phyloP scores from a whole-genome alignment of 2,797 vertebrate species.

The Acanthopagrus latus region DNA sequence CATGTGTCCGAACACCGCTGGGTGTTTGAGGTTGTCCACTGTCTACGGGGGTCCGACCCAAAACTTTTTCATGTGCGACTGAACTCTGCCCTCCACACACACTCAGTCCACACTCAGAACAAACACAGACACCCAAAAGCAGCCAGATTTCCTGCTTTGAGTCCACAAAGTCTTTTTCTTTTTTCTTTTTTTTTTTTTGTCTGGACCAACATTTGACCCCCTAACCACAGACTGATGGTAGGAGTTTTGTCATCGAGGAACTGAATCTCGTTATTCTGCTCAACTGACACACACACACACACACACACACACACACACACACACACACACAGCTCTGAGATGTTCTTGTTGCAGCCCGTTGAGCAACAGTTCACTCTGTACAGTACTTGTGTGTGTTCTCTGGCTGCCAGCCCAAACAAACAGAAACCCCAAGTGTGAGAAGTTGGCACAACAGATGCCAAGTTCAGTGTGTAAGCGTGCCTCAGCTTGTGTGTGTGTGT shows the following conservation, averaged over 20 bases:
- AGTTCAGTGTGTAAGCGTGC: constrained; percentile 6
- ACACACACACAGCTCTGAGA: background rate
- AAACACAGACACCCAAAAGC: background rate
- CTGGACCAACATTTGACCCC: constrained; percentile 27
- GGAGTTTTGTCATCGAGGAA: constrained; percentile 46
- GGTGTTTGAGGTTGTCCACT: too few relatives aligned
- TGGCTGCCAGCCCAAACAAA: constrained; percentile 47
- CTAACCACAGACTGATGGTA: background rate
- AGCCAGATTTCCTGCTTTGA: background rate
- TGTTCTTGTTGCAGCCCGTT: constrained; percentile 50
- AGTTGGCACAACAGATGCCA: constrained; percentile 29
- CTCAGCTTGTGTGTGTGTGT: constrained; percentile 4
- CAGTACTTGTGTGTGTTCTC: constrained; percentile 22
- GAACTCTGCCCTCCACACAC: background rate
- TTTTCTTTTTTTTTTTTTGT: too few relatives aligned
- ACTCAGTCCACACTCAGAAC: background rate
- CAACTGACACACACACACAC: constrained; percentile 15
- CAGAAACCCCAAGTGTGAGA: constrained; percentile 44
- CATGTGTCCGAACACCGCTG: too few relatives aligned
- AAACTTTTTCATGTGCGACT: background rate
- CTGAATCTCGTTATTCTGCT: constrained; percentile 4
- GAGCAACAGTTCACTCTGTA: constrained; percentile 43
- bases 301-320: background rate
- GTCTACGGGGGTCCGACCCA: background rate
- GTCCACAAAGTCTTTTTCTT: constrained; percentile 12